Conservation (phyloP, 2,888 invertebrate species). For the Furcula furcula region DNA sequence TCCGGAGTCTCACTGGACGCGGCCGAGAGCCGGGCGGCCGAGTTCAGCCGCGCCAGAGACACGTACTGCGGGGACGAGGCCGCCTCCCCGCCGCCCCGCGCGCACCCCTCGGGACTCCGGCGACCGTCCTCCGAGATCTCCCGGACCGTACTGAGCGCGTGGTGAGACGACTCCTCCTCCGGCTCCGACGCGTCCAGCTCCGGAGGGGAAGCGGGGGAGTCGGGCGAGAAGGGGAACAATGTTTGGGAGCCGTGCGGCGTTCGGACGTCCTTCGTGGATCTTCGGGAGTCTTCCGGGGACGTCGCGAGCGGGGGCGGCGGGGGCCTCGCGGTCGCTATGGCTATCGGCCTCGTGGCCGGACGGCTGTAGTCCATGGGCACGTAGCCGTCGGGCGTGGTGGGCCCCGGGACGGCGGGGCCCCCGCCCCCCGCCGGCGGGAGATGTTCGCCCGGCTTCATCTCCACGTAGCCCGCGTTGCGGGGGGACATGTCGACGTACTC, state of each 20-base stretch:
- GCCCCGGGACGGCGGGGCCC: conserved; percentile 11
- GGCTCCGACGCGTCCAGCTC: conserved; percentile 61
- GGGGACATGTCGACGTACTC: conserved; percentile 78
- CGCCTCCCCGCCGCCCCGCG: conserved; percentile 20
- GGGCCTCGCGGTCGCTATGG: conserved; percentile 68
- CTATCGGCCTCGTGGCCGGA: conserved; percentile 83
- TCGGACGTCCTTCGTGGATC: conserved; percentile 25
- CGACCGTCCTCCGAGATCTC: conserved; percentile 62
- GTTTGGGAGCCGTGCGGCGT: conserved; percentile 84
- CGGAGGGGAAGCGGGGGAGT: conserved; percentile 85
- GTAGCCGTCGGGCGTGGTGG: conserved; percentile 62
- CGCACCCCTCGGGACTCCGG: conserved; percentile 25
- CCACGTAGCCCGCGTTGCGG: conserved; percentile 80
- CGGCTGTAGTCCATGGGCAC: conserved; percentile 75
- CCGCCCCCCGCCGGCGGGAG: conserved; percentile 17
- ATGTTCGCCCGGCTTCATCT: conserved; percentile 76
- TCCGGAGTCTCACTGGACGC: conserved; percentile 27
- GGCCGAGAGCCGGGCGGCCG: conserved; percentile 23
- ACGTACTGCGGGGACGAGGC: conserved; percentile 74
- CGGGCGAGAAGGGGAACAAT: conserved; percentile 85
- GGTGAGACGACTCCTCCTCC: conserved; percentile 40
- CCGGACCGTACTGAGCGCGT: conserved; percentile 52
- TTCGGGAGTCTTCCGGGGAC: conserved; percentile 47
- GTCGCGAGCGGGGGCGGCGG: conserved; percentile 28
- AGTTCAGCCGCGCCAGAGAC: conserved; percentile 51